Base-by-base conservation (phyloP, 35 echinoderm and acorn worm species). In the Antedon bifida region DNA sequence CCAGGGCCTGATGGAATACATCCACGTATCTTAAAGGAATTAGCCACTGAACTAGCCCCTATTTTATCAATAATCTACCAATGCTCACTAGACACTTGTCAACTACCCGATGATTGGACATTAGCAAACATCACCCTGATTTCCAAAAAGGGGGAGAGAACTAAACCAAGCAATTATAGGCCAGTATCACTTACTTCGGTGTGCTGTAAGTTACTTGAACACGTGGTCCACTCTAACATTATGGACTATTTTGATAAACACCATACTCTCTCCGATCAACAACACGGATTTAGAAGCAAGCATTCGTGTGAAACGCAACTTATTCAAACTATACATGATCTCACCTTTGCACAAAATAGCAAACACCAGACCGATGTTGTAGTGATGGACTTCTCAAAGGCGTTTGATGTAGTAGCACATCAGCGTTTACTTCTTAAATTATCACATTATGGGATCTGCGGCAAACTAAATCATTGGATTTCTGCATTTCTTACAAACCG, bases 221-320 rank as follows among this genome's bases (percentile, higher is more conserved):
- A 86, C 34, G 42, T 86, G 0, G 84, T 90, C 11, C 34, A 82
- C 33, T 74, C 21, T 46, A 35, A 86, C 0, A 79, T 90, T 35
- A 86, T 90, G 84, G 79, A 90, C 11, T 79, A 90, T 55, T 82
- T 85, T 36, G 83, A 89, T 29, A n/a, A 42, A 10, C 74, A 84
- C 29, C 77, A 84, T 34, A 79, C 84, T 64, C 81, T 89, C 13
- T 46, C 34, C 36, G 75, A 84, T 28, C 32, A 36, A 0, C 82
- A 85, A 29, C 88, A 84, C 38, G 88, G 88, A 75, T 89, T 89
- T 32, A 77, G 89, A 17, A 86, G 85, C 32, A 83, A 78, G 74
- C 32, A 78, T 36, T 89, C 88, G 5, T 89, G 88, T 80, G 88
- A 89, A 75, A 64, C 88, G 17, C 88, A 89, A 55, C 46, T 89